phyloP scores from a whole-genome alignment of 1,140 invertebrate species.

The Drosophila lacertosa region DNA sequence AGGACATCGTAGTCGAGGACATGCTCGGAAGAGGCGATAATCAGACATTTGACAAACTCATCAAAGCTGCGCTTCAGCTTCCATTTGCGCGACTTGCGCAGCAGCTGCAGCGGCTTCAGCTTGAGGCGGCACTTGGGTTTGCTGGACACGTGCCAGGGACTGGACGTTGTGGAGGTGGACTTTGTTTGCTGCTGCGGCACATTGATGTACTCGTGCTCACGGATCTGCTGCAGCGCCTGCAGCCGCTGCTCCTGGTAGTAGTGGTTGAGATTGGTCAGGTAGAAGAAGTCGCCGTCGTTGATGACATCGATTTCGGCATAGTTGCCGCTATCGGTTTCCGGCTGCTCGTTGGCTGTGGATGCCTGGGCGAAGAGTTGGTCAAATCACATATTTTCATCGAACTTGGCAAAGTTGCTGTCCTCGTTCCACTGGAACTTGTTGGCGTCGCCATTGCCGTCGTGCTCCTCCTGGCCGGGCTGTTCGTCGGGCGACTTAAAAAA shows the following conservation, averaged over 20 bases:
- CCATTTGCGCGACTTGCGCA: conserved; percentile 63
- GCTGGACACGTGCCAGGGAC: conserved; percentile 60
- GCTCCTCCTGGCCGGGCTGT: conserved; percentile 28
- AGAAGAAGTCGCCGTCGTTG: conserved; percentile 71
- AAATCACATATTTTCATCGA: conserved; percentile 84
- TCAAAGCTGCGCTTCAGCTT: conserved; percentile 59
- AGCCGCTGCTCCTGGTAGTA: conserved; percentile 73
- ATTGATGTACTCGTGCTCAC: conserved; percentile 49
- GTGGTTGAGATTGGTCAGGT: conserved; percentile 76
- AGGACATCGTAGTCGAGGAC: conserved; percentile 73
- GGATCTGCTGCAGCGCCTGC: conserved; percentile 41
- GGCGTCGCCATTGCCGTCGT: conserved; percentile 10
- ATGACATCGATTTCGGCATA: conserved; percentile 81
- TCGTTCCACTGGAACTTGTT: conserved; percentile 77
- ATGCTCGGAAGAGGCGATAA: conserved; percentile 71
- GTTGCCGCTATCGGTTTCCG: conserved; percentile 51
- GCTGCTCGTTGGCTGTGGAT: conserved; percentile 27
- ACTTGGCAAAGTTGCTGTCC: conserved; percentile 83
- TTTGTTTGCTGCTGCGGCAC: conserved; percentile 46
- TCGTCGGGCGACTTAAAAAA: conserved; percentile 88
- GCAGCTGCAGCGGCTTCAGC: conserved; percentile 41
- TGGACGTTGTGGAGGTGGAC: conserved; percentile 51
- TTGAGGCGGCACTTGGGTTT: conserved; percentile 39
- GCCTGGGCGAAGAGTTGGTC: conserved; percentile 77
- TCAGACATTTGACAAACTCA: conserved; percentile 70